Evolutionary conservation across 2,797 vertebrate genomes (phyloP).

Genomic region (Clarias laeviceps): DNA sequence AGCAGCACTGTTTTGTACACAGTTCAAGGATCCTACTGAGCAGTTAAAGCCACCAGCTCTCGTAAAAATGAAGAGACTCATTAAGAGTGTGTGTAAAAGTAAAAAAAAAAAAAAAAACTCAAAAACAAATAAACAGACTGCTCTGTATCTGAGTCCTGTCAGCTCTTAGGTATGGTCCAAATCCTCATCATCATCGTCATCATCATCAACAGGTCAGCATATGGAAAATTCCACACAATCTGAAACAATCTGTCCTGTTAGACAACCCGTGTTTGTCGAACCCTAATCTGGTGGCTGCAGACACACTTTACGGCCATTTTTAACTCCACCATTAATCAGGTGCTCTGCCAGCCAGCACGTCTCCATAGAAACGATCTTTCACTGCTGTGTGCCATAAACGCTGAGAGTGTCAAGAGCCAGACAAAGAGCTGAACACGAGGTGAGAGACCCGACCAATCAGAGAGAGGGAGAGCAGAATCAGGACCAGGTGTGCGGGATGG

Average conservation of each 20-base stretch:
- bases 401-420: constrained; percentile 70
- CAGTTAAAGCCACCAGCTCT: constrained; percentile 20
- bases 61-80: constrained; percentile 14
- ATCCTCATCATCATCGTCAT: neutral
- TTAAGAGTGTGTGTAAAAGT: neutral
- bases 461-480: constrained; percentile 48
- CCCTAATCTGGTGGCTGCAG: constrained; percentile 83
- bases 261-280: constrained; percentile 72
- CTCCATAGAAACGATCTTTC: constrained; percentile 64
- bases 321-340: constrained; percentile 75
- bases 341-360: constrained; percentile 69
- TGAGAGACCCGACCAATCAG: constrained; percentile 64
- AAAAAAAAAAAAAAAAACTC: neutral
- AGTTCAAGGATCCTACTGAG: neutral
- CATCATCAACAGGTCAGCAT: neutral
- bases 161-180: neutral
- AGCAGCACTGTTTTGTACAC: neutral
- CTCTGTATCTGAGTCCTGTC: neutral
- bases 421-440: constrained; percentile 72
- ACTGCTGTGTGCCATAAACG: constrained; percentile 61
- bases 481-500: constrained; percentile 36
- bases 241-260: constrained; percentile 59
- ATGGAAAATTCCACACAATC: constrained; percentile 38
- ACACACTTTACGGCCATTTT: constrained; percentile 74
- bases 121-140: neutral